phyloP scores from a whole-genome alignment of 2,113 vertebrate species.

The Hippocampus abdominalis region DNA sequence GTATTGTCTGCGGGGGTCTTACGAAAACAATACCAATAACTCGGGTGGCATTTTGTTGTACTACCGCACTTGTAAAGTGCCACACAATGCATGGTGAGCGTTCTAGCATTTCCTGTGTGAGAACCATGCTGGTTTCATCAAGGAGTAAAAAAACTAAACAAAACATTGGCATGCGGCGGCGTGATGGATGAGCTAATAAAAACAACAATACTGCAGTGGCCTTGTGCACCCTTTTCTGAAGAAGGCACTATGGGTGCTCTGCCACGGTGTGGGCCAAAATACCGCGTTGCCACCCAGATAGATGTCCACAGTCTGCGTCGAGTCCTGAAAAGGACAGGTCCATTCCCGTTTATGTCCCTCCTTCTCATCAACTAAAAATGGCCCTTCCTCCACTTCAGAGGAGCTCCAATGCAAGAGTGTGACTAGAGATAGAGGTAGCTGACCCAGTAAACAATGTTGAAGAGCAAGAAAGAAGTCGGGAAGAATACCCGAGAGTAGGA shows the following conservation, averaged over 20 bases:
- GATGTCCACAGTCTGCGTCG: constrained; percentile 24
- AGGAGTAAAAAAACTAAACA: constrained; percentile 25
- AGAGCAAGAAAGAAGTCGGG: constrained; percentile 93
- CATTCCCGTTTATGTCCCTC: constrained; percentile 8
- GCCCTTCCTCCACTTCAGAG: constrained; percentile 19
- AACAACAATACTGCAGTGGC: constrained; percentile 13
- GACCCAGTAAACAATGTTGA: constrained; percentile 98
- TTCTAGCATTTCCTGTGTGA: constrained; percentile 39
- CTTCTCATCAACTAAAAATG: not conserved
- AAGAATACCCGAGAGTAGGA: constrained; percentile 95
- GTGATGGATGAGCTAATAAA: constrained; percentile 55
- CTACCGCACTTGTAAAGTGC: constrained; percentile 30
- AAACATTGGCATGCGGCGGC: constrained; percentile 39
- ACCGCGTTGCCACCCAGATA: constrained; percentile 26
- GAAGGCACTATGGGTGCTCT: constrained; percentile 79
- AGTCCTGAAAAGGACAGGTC: constrained; percentile 12
- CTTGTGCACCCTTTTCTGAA: constrained; percentile 65
- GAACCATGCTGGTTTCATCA: constrained; percentile 26
- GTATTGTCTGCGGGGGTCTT: constrained; percentile 12
- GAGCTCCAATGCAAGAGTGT: not conserved
- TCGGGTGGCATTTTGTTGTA: constrained; percentile 7
- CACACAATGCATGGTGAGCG: constrained; percentile 37
- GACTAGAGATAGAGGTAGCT: constrained; percentile 95
- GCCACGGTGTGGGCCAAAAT: constrained; percentile 44
- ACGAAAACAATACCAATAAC: constrained; percentile 34